Percentiles rank a stretch among this genome's conserved stretches.
phyloP scores from a whole-genome alignment of 2,797 vertebrate species.

The Chromis chromis region DNA sequence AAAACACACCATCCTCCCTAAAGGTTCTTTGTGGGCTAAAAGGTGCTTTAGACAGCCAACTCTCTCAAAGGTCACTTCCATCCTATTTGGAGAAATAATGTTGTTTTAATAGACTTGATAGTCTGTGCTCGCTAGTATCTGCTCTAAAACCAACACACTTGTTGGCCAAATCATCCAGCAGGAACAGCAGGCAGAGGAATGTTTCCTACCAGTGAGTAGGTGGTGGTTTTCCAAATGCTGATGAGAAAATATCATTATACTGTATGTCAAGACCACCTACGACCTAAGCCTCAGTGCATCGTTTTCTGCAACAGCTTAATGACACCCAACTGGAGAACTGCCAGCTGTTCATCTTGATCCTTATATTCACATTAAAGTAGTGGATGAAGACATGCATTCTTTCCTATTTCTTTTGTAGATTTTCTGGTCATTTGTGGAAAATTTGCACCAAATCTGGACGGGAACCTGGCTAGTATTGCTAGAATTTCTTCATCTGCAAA shows the following conservation, averaged over 20 bases:
- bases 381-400: no score
- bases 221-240: not conserved
- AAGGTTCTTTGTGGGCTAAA: conserved; percentile 24
- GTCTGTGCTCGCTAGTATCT: not conserved
- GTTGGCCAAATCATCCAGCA: not conserved
- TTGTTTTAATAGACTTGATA: conserved; percentile 3
- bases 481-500: not conserved
- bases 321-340: not conserved
- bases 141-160: not conserved
- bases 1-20: conserved; percentile 18
- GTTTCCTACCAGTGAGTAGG: not conserved
- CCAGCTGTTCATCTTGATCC: not conserved
- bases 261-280: not conserved
- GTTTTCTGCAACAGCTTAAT: not conserved
- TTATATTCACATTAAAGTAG: no score
- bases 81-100: conserved; percentile 24
- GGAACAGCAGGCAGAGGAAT: not conserved
- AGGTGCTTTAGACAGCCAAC: conserved; percentile 23
- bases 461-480: no score
- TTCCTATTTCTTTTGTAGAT: no score
- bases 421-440: no score
- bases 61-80: conserved; percentile 28
- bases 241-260: not conserved
- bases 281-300: no score
- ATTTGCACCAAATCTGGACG: no score